Percentiles rank a stretch among this genome's conserved stretches.
Conservation (phyloP, 2,113 vertebrate genomes). For the Cyanoliseus patagonus region DNA sequence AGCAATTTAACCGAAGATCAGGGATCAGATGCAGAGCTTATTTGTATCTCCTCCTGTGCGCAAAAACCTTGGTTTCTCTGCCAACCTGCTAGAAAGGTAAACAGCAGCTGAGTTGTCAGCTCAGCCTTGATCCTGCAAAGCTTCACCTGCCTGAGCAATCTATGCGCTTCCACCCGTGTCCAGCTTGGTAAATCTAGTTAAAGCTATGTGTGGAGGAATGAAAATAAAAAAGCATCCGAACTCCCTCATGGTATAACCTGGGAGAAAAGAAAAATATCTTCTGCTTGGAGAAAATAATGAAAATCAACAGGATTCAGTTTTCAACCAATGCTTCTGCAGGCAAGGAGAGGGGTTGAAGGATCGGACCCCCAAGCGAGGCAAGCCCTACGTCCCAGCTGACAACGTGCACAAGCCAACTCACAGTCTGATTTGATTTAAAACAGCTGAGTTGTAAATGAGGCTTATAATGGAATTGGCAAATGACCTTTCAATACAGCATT, state of each 20-base stretch:
- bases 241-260: neutral
- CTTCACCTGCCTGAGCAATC: conserved; percentile 15
- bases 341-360: neutral
- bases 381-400: neutral
- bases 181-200: conserved; percentile 4
- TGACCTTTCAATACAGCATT: neutral
- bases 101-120: neutral
- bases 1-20: conserved; percentile 7
- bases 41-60: neutral
- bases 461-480: conserved; percentile 58
- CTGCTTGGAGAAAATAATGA: neutral
- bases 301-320: neutral
- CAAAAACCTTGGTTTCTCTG: neutral
- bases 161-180: neutral
- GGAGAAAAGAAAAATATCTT: neutral
- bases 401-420: neutral
- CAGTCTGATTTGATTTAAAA: conserved; percentile 37
- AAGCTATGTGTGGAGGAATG: neutral
- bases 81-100: neutral
- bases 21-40: conserved; percentile 5
- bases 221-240: neutral
- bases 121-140: neutral
- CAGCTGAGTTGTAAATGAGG: conserved; percentile 57
- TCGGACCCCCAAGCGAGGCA: neutral
- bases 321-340: neutral